These are phyloP conservation scores for Pseudachorutes palmiensis DNA, from an alignment of 1,140 invertebrate species.

Conservation along the genomic window DNA sequence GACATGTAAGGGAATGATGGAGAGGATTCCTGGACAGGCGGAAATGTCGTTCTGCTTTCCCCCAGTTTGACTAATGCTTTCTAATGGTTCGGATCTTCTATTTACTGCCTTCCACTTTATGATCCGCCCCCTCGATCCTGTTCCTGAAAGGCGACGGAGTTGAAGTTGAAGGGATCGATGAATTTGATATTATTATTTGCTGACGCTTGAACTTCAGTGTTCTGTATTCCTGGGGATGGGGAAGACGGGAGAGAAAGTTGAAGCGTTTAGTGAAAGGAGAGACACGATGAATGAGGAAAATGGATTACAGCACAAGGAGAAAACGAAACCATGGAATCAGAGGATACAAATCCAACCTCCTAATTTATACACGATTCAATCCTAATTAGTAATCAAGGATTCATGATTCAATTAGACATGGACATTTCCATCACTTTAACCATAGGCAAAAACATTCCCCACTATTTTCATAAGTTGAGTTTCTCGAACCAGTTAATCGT, in stretches of 20 bases:
- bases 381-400: background rate
- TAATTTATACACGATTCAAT: background rate
- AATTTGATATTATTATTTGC: conserved; percentile 35
- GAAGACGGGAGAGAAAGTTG: background rate
- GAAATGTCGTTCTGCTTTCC: background rate
- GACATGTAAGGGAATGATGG: background rate
- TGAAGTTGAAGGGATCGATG: conserved; percentile 25
- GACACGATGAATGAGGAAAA: background rate
- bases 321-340: background rate
- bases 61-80: background rate
- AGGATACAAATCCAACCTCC: background rate
- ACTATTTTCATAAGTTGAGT: background rate
- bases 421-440: too few species aligned
- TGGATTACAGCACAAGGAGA: background rate
- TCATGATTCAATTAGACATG: background rate
- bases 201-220: conserved; percentile 25
- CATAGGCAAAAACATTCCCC: too few species aligned
- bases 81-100: background rate
- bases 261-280: background rate
- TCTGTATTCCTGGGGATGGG: background rate
- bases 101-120: conserved; percentile 5
- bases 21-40: too few species aligned
- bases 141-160: background rate
- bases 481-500: background rate
- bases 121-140: background rate